Base-by-base conservation (phyloP, 2,888 invertebrate genomes). In the Leptopterna dolabrata region DNA sequence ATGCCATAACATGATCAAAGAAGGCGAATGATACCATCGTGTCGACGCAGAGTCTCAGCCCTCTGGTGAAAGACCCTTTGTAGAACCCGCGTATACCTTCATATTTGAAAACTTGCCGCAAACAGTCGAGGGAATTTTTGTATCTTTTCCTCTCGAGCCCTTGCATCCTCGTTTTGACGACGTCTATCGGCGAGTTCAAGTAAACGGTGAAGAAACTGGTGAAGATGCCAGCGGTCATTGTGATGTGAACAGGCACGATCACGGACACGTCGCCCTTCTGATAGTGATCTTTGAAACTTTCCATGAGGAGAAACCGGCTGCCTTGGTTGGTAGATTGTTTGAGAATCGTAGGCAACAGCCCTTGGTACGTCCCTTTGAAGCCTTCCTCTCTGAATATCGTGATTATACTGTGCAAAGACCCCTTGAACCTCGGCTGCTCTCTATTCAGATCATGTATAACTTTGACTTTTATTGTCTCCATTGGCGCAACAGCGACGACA, bases 21-120 rank as follows among this genome's bases (percentile, higher is more conserved):
- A 99, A 98, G 95, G 99, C 99, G 93, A 99, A 99, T 0, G 99
- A 99, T 89, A 99, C 99, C 63, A 96, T 98, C n/a, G 99, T 99
- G 92, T 99, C 99, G 89, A 99, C 93, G 89, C 99, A 99, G 0
- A 99, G 99, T 89, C 99, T 94, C 90, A 98, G 95, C 90, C 99
- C 93, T 87, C 99, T 94, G 0, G 99, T 99, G 73, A 99, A 96
- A 0, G 99, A 99, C 89, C 99, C 99, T 92, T 99, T 99, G 94
- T 99, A 99, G 94, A 99, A 99, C 92, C 98, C 99, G 70, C 93
- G 92, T 0, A 97, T 95, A 16, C 99, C 99, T 92, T 99, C 99
- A 84, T 98, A 94, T 91, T 95, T 96, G 95, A 97, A 96, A 71
- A 99, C 98, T 92, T 98, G 94, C 88, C 96, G 91, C 89, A 96